A percentile compares a stretch with the other conserved stretches of the same genome.
These are phyloP conservation scores for Rhamphomyia laevipes DNA, from an alignment of 2,888 invertebrate genomes.

Conservation along the genomic window DNA sequence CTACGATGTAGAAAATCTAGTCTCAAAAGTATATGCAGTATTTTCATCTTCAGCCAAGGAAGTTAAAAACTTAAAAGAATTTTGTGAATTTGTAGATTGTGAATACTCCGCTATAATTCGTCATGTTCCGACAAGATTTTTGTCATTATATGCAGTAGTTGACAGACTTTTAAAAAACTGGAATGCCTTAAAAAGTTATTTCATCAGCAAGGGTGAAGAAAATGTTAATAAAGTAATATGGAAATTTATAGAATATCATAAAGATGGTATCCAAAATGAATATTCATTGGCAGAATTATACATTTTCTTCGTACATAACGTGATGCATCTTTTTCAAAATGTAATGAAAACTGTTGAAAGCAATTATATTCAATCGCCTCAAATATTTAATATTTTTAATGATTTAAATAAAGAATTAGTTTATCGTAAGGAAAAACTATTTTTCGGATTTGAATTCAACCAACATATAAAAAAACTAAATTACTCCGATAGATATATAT, in stretches of 20 bases:
- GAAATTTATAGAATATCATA: background rate
- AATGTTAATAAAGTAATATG: background rate
- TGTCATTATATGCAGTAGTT: constrained; percentile 3
- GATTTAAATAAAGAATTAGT: constrained; percentile 5
- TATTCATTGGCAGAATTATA: background rate
- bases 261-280: background rate
- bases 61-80: background rate
- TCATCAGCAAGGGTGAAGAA: constrained; percentile 5
- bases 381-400: constrained; percentile 5
- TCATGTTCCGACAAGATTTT: background rate
- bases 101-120: background rate
- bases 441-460: background rate
- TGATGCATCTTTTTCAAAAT: background rate
- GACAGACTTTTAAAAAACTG: constrained; percentile 1
- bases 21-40: background rate
- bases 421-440: background rate
- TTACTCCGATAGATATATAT: background rate
- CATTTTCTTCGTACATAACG: background rate
- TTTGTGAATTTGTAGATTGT: background rate
- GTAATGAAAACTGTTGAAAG: constrained; percentile 6
- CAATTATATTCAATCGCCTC: constrained; percentile 6
- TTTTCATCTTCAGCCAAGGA: background rate
- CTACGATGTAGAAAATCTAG: no score
- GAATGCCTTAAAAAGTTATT: constrained; percentile 2
- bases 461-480: constrained; percentile 6